Conservation (phyloP, 2,113 vertebrate species). For the Cololabis saira region DNA sequence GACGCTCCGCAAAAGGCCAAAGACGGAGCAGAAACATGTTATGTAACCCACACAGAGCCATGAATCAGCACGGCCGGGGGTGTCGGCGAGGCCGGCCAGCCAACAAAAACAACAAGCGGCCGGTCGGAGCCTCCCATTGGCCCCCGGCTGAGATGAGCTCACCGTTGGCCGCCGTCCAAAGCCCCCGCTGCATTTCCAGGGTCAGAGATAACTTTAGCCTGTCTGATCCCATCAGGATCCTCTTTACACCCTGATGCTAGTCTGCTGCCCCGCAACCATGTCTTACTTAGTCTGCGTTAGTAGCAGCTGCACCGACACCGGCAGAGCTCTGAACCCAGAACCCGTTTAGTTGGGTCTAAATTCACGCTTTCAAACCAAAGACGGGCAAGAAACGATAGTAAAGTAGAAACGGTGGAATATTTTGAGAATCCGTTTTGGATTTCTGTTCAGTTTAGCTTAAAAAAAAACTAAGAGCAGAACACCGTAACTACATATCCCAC, state of each 20-base stretch:
- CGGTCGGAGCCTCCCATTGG: conserved; percentile 54
- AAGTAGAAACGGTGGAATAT: too few relatives aligned
- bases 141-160: conserved; percentile 77
- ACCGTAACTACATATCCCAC: too few relatives aligned
- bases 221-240: conserved; percentile 71
- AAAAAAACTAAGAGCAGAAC: too few relatives aligned
- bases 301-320: too few relatives aligned
- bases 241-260: conserved; percentile 13
- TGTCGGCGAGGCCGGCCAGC: conserved; percentile 23
- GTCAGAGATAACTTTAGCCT: conserved; percentile 73
- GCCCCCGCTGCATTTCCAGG: conserved; percentile 71
- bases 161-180: conserved; percentile 78
- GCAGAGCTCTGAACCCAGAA: too few relatives aligned
- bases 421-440: too few relatives aligned
- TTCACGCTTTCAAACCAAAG: too few relatives aligned
- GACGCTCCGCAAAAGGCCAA: conserved; percentile 34
- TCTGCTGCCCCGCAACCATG: background rate
- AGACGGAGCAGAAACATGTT: conserved; percentile 46
- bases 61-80: conserved; percentile 72
- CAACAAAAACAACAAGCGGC: conserved; percentile 64
- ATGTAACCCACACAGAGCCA: conserved; percentile 62
- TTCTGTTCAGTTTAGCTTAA: too few relatives aligned
- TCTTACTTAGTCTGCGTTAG: too few relatives aligned
- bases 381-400: too few relatives aligned
- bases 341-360: too few relatives aligned